Base-by-base conservation (phyloP, 2,888 invertebrate species). In the Tetropium fuscum region DNA sequence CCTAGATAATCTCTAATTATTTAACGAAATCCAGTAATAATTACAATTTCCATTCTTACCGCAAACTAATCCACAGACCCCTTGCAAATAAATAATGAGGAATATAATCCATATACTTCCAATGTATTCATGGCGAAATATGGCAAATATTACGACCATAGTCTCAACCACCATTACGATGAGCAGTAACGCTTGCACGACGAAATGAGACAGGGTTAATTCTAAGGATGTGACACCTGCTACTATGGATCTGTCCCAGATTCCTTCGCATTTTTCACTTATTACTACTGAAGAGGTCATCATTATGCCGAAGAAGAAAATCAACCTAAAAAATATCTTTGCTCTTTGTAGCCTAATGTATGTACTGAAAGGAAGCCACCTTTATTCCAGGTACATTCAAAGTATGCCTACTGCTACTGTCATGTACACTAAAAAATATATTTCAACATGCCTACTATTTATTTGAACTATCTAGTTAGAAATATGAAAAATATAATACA, bases 191-290 rank as follows among this genome's bases (percentile, higher is more conserved):
- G 90, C 83, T 80, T 96, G 94, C 16, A 92, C 86, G 8, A 89
- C 74, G 55, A 95, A 86, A 79, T 96, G 95, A 0, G 94, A 91
- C 60, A 91, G 80, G 38, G 95, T 84, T 80, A 96, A 91, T 84
- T 95, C 94, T 25, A 87, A 80, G 0, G 93, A 87, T 32, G 87
- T 87, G 7, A 96, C 94, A 5, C 95, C 95, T 63, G 95, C 93
- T 3, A 95, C 92, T 0, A 93, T 85, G 55, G 92, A 93, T 59
- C 96, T 84, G 78, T 95, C 93, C 90, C 96, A 90, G 62, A 95
- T 88, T 2, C 96, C 94, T 78, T 94, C 93, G 70, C 88, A 85
- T 45, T 69, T 43, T 32, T 94, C 94, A 0, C 90, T 84, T 63
- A 94, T 91, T 76, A 95, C 90, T 16, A 93, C 88, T 1, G 93